phyloP scores from a whole-genome alignment of 1,140 invertebrate genomes.

The Cotesia typhae region DNA sequence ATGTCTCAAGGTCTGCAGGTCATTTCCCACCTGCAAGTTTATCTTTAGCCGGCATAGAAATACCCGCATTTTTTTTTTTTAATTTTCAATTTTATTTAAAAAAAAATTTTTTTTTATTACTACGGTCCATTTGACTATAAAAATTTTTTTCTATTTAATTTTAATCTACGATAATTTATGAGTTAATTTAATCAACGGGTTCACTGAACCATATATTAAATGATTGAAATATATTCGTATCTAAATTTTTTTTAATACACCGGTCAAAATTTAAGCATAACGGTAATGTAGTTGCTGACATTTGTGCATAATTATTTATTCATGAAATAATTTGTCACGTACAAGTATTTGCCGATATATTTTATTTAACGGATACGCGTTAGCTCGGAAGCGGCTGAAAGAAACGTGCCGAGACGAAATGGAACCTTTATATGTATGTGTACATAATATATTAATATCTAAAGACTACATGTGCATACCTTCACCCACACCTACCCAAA shows the following conservation, averaged over 20 bases:
- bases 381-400: slow-evolving; percentile 36
- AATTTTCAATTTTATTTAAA: not conserved
- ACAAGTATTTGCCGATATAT: slow-evolving; percentile 34
- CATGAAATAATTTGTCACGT: slow-evolving; percentile 40
- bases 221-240: not conserved
- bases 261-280: not conserved
- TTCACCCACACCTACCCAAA: slow-evolving; percentile 13
- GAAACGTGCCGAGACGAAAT: slow-evolving; percentile 38
- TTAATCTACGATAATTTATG: slow-evolving; percentile 2
- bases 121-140: not conserved
- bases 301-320: slow-evolving; percentile 44
- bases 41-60: not conserved
- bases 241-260: not conserved
- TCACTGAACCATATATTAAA: not conserved
- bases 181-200: slow-evolving; percentile 7
- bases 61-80: not conserved
- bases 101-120: not conserved
- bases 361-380: slow-evolving; percentile 34
- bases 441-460: not conserved
- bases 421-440: slow-evolving; percentile 13
- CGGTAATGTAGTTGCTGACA: not conserved
- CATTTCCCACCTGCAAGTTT: slow-evolving; percentile 60
- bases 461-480: not conserved
- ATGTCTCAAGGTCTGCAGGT: slow-evolving; percentile 63
- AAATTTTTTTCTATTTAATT: not conserved